A percentile compares a stretch with the other conserved stretches of the same genome.
Conservation (phyloP, 2,888 invertebrate species). For the Yponomeuta malinellus region DNA sequence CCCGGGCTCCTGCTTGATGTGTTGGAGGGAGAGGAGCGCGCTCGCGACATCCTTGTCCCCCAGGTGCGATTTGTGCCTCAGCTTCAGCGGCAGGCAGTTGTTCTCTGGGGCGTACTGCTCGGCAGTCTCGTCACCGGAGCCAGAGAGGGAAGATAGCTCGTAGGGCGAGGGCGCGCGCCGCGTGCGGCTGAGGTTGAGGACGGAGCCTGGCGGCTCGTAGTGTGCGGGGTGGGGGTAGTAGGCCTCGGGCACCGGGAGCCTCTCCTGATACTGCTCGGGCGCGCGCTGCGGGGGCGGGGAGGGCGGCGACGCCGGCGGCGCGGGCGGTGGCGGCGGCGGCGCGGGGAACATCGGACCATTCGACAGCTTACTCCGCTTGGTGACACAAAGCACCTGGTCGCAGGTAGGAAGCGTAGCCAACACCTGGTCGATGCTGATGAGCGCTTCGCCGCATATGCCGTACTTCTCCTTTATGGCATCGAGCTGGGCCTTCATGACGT, state of each 20-base stretch:
- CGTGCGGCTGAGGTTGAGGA: constrained; percentile 82
- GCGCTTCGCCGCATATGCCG: constrained; percentile 90
- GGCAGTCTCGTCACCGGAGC: constrained; percentile 71
- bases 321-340: constrained; percentile 69
- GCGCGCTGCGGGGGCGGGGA: constrained; percentile 73
- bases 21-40: constrained; percentile 86
- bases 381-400: constrained; percentile 89
- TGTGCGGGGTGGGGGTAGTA: constrained; percentile 74
- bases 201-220: constrained; percentile 78
- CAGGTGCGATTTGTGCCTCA: constrained; percentile 93
- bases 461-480: constrained; percentile 95
- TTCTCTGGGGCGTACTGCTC: constrained; percentile 78
- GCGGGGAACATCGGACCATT: constrained; percentile 73
- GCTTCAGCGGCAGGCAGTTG: constrained; percentile 90
- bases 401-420: constrained; percentile 89
- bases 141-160: constrained; percentile 85
- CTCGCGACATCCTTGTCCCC: constrained; percentile 93
- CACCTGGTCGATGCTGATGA: constrained; percentile 92
- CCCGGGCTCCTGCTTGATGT: constrained; percentile 90
- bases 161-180: constrained; percentile 84
- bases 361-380: constrained; percentile 79
- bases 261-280: constrained; percentile 67
- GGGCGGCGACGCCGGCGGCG: constrained; percentile 66
- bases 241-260: constrained; percentile 61
- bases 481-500: constrained; percentile 93